These are phyloP conservation scores for Tyto alba DNA, from an alignment of 2,113 vertebrate species.

Conservation along the genomic window DNA sequence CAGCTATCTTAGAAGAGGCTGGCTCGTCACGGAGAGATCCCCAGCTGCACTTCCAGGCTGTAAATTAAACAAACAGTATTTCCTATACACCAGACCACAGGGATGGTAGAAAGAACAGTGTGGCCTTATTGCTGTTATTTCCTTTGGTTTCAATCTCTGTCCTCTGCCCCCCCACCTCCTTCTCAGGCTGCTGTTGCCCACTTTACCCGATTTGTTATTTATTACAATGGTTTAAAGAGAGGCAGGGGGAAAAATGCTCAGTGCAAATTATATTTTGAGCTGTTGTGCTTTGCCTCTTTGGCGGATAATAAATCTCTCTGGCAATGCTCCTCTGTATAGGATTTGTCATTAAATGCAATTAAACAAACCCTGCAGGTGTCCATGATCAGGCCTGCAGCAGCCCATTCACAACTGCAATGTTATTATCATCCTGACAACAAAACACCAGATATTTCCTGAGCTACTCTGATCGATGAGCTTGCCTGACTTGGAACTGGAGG, in stretches of 20 bases:
- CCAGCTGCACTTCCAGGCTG: constrained; percentile 54
- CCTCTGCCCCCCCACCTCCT: constrained; percentile 29
- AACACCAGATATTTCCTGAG: constrained; percentile 66
- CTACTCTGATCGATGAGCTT: constrained; percentile 62
- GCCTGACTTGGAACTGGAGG: constrained; percentile 41
- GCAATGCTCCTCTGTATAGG: constrained; percentile 58
- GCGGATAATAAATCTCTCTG: constrained; percentile 62
- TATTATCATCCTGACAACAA: constrained; percentile 67
- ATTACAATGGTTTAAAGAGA: constrained; percentile 51
- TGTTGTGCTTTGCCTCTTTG: constrained; percentile 64
- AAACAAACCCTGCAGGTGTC: constrained; percentile 67
- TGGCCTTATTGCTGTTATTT: constrained; percentile 58
- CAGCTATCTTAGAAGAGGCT: background rate
- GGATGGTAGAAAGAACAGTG: constrained; percentile 37
- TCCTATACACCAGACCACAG: constrained; percentile 26
- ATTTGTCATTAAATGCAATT: constrained; percentile 72
- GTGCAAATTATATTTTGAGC: constrained; percentile 68
- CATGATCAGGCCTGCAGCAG: constrained; percentile 64
- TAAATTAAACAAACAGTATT: constrained; percentile 62
- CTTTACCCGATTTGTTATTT: constrained; percentile 56
- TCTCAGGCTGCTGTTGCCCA: constrained; percentile 17
- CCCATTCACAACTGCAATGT: constrained; percentile 67
- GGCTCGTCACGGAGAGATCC: background rate
- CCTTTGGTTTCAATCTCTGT: constrained; percentile 38
- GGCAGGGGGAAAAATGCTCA: constrained; percentile 38